Evolutionary conservation across 2,888 invertebrate genomes (phyloP).

Genomic region (Xestoiulus laeticollis): DNA sequence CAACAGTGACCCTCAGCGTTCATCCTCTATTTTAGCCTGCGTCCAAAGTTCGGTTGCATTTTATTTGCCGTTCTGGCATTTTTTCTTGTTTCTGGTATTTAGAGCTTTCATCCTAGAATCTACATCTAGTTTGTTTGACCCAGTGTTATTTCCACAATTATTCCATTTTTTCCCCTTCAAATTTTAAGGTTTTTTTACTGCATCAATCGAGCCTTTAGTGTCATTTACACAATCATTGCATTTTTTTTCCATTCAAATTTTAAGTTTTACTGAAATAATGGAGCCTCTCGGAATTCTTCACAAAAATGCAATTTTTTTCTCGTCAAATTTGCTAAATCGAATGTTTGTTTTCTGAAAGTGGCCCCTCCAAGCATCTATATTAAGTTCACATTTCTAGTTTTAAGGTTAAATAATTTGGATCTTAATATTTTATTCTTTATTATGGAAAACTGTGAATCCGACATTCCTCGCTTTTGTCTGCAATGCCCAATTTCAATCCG

Average conservation of each 20-base stretch:
- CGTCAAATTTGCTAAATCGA: neutral
- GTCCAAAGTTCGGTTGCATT: neutral
- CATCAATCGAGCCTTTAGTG: neutral
- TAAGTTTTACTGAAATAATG: neutral
- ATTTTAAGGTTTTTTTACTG: neutral
- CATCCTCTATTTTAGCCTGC: neutral
- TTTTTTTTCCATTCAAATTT: neutral
- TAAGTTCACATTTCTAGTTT: neutral
- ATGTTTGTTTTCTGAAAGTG: neutral
- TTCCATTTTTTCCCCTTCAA: neutral
- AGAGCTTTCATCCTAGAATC: neutral
- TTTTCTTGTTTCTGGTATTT: neutral
- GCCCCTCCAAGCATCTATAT: neutral
- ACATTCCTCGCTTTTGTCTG: neutral
- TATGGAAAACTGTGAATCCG: neutral
- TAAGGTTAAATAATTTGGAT: neutral
- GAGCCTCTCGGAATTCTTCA: neutral
- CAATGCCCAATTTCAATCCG: neutral
- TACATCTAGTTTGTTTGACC: neutral
- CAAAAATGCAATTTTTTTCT: neutral
- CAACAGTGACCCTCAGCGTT: neutral
- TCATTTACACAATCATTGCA: neutral
- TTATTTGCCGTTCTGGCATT: neutral
- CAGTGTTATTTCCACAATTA: neutral
- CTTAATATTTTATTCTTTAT: neutral